Evolutionary conservation across 1,140 invertebrate species (phyloP), one percentile per base, ranked within the genome.

Genomic region (Daktulosphaira vitifoliae): DNA sequence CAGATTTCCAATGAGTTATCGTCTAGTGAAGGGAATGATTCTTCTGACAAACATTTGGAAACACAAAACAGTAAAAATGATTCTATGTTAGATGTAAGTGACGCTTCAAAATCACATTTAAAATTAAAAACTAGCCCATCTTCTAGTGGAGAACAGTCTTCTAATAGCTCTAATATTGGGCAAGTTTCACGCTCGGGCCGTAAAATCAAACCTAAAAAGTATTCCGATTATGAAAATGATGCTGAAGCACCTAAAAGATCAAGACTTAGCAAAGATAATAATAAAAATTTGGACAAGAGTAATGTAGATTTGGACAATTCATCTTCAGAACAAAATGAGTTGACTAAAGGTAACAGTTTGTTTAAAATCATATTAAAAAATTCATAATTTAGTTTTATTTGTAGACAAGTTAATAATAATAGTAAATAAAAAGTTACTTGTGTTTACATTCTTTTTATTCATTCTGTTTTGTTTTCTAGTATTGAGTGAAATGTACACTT

Each of bases 161-260:
- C 56, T 0, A 62, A 62, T 7, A 52, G 16, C 18, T 37, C 56
- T 39, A 54, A 65, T 22, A 20, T 66, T 6, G 83, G 86, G 72
- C 74, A 83, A 15, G 79, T 84, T 4, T 87, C 84, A 72, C 80
- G 85, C 23, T 87, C 85, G 72, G 85, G 85, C 0, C 78, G 87
- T 26, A 88, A 86, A 76, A 84, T 88, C 65, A 85, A 85, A 71
- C 83, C 82, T 0, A 87, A 87, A 72, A 78, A 70, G 65, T 70
- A 65, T 49, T 46, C 64, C 22, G 59, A 68, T 48, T 62, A 48
- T 33, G 56, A 62, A 1, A 62, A 62, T 62, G 42, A 62, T 33
- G 13, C 42, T 13, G 56, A 62, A n/a, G 13, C 20, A 6, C 42
- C 56, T 26, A 62, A 62, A n/a, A 38, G 56, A 15, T 48, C 56